Evolutionary conservation across 2,888 invertebrate genomes (phyloP).

Genomic region (Nomada ruficornis): DNA sequence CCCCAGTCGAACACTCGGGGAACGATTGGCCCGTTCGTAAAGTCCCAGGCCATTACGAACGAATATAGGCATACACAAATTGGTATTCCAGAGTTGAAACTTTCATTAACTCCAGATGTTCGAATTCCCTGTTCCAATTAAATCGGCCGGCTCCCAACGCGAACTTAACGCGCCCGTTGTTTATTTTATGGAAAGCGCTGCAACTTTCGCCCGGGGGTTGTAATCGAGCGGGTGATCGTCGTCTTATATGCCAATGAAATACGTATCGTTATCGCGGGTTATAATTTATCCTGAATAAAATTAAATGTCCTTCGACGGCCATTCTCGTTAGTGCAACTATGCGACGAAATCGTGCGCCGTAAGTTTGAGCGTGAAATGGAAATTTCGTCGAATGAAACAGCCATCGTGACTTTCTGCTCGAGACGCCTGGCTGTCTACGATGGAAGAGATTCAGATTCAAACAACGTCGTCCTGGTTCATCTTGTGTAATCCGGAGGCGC

Average conservation of each 20-base stretch:
- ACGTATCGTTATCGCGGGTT: too few species aligned
- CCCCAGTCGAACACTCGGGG: slow-evolving; percentile 12
- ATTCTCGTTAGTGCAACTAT: not conserved
- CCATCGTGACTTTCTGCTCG: not conserved
- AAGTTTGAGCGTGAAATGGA: too few species aligned
- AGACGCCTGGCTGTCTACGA: too few species aligned
- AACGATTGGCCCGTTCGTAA: not conserved
- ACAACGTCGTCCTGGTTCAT: slow-evolving; percentile 7
- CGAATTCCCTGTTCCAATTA: slow-evolving; percentile 49
- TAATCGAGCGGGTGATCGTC: slow-evolving; percentile 31
- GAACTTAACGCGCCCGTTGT: slow-evolving; percentile 26
- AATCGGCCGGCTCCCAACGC: slow-evolving; percentile 15
- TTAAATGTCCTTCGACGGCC: not conserved
- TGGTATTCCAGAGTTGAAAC: slow-evolving; percentile 33
- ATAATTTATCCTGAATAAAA: not conserved
- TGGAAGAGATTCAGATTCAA: slow-evolving; percentile 22
- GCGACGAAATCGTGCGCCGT: too few species aligned
- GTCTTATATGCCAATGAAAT: too few species aligned
- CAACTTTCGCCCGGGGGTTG: slow-evolving; percentile 19
- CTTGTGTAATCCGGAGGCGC: slow-evolving; percentile 43
- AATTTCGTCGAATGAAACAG: too few species aligned
- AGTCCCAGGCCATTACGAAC: slow-evolving; percentile 19
- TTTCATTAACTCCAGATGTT: slow-evolving; percentile 52
- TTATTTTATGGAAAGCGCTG: slow-evolving; percentile 9
- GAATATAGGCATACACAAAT: slow-evolving; percentile 33